phyloP scores from a whole-genome alignment of 2,888 invertebrate genomes.

The Eurois occulta region DNA sequence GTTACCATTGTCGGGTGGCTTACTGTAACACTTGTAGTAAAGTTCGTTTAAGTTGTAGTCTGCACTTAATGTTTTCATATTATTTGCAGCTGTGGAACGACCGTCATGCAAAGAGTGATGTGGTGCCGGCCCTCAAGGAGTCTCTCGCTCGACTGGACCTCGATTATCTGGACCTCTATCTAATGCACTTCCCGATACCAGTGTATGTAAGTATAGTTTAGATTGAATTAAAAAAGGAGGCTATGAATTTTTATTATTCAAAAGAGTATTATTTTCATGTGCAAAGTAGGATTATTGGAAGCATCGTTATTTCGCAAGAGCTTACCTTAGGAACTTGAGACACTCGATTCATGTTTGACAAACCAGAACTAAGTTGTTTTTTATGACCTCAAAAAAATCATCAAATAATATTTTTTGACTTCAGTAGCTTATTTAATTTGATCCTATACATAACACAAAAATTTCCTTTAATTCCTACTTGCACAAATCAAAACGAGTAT shows the following conservation, averaged over 20 bases:
- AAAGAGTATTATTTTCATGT: background rate
- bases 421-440: background rate
- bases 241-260: background rate
- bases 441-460: background rate
- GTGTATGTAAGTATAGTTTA: slow-evolving; percentile 69
- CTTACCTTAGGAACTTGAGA: background rate
- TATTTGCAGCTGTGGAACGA: slow-evolving; percentile 79
- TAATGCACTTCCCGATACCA: slow-evolving; percentile 81
- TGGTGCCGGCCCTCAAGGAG: slow-evolving; percentile 77
- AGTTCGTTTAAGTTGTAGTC: background rate
- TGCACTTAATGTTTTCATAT: background rate
- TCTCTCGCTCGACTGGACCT: slow-evolving; percentile 75
- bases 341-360: background rate
- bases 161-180: slow-evolving; percentile 79
- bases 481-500: background rate
- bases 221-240: background rate
- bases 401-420: background rate
- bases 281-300: background rate
- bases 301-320: background rate
- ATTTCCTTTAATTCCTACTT: background rate
- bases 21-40: background rate
- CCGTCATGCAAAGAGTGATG: slow-evolving; percentile 72
- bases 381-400: background rate
- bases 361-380: background rate
- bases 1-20: background rate